These are phyloP conservation scores for Dromaius novaehollandiae DNA, from an alignment of 2,113 vertebrate species.

Conservation along the genomic window DNA sequence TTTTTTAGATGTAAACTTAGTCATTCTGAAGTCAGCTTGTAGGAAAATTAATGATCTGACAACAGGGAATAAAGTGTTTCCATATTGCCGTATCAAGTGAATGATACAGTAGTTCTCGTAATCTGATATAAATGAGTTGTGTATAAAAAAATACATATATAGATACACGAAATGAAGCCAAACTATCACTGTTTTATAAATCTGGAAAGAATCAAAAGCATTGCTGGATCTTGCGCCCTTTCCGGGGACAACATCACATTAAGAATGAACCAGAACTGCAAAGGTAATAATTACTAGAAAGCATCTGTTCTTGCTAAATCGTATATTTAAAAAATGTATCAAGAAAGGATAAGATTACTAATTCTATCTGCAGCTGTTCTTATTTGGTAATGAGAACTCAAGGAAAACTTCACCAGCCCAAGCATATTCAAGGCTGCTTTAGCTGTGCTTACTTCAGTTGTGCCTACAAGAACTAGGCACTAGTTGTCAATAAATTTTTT, in stretches of 20 bases:
- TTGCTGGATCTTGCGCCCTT: not conserved
- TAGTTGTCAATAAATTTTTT: constrained; percentile 7
- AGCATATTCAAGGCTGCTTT: not conserved
- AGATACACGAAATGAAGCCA: not conserved
- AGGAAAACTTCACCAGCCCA: not conserved
- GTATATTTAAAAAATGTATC: not conserved
- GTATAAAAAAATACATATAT: not conserved
- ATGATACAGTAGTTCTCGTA: not conserved
- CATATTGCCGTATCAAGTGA: not conserved
- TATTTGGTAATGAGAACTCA: not conserved
- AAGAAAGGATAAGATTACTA: not conserved
- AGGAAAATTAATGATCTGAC: not conserved
- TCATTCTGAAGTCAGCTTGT: not conserved
- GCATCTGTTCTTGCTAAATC: not conserved
- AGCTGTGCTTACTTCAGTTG: not conserved
- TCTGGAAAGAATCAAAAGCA: not conserved
- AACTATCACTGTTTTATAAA: not conserved
- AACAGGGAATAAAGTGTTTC: not conserved
- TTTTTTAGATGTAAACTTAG: not conserved
- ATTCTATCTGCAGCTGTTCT: not conserved
- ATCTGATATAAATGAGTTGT: not conserved
- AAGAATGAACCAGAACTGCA: not conserved
- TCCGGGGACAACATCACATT: not conserved
- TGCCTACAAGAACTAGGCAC: not conserved
- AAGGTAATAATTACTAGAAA: constrained; percentile 30